A percentile compares a stretch with the other conserved stretches of the same genome.
Conservation (phyloP, 1,140 invertebrate species). For the Xylocopa sonorina region DNA sequence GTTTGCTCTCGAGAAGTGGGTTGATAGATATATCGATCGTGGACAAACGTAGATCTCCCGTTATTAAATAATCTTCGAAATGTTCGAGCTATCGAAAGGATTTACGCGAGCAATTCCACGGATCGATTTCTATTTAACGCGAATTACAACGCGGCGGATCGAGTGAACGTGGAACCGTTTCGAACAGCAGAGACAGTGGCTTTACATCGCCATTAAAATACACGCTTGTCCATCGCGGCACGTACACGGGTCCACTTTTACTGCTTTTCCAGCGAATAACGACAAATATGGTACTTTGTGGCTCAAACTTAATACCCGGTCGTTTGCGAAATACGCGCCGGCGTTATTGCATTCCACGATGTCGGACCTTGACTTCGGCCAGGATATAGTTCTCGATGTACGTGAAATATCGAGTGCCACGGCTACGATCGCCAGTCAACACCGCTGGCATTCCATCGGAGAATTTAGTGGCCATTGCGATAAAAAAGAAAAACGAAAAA, state of each 20-base stretch:
- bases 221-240: background rate
- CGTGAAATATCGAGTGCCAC: slow-evolving; percentile 33
- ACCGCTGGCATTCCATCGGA: slow-evolving; percentile 16
- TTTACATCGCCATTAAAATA: slow-evolving; percentile 17
- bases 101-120: no score
- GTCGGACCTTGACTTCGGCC: slow-evolving; percentile 43
- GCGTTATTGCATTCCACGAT: slow-evolving; percentile 20
- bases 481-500: slow-evolving; percentile 27
- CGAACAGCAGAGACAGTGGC: background rate
- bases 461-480: slow-evolving; percentile 39
- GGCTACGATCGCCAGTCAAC: slow-evolving; percentile 9
- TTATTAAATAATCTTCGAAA: background rate
- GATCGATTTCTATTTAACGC: background rate
- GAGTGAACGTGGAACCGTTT: background rate
- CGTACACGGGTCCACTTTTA: background rate
- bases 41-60: no score
- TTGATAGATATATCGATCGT: no score
- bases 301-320: slow-evolving; percentile 24
- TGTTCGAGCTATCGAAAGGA: background rate
- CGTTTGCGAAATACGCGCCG: slow-evolving; percentile 34
- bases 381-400: slow-evolving; percentile 32
- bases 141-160: background rate
- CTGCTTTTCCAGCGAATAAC: slow-evolving; percentile 20
- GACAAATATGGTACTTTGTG: slow-evolving; percentile 41
- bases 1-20: background rate